Base-by-base conservation (phyloP, 2,797 vertebrate genomes). In the Sebastiscus tertius region DNA sequence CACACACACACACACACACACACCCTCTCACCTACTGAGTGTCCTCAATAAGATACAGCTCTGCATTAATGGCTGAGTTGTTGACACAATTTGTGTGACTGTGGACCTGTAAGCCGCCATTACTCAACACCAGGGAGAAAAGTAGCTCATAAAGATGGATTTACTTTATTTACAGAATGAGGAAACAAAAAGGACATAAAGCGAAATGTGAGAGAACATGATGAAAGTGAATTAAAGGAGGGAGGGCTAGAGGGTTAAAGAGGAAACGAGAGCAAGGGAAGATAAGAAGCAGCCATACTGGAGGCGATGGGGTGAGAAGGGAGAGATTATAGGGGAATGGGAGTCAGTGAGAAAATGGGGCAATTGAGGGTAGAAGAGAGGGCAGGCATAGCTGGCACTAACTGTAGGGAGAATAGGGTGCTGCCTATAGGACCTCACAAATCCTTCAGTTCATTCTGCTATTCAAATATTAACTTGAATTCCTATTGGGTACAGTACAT, bases 391-490 rank as follows among this genome's bases (percentile, higher is more conserved):
- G 31, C 42, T 42, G 10, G 42, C 33, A 52, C 71, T 61, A 72
- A 52, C 42, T 67, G 27, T 72, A 42, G 68, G 60, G 52, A 61
- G 42, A 73, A 77, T 26, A 65, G 11, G 8, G 64, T 64, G 66
- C 62, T 69, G 56, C 69, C 63, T 68, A 36, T 31, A 81, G 49
- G 61, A 64, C 54, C 27, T 83, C 20, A 68, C 33, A 42, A 67
- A 82, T 76, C 59, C 69, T 73, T 64, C 61, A 27, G 68, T 71
- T 82, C 59, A 81, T 77, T 75, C 61, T 27, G 56, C 70, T 66
- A 31, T 66, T 77, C 66, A 74, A 79, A 78, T 31, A 76, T 59
- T 55, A 52, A 72, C 79, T 31, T 70, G 4, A 59, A 85, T 60
- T 80, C 31, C 31, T 60, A 26, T 33, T 64, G 46, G 56, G 85